Evolutionary conservation across 2,888 invertebrate genomes (phyloP).

Genomic region (Xestia ashworthii): DNA sequence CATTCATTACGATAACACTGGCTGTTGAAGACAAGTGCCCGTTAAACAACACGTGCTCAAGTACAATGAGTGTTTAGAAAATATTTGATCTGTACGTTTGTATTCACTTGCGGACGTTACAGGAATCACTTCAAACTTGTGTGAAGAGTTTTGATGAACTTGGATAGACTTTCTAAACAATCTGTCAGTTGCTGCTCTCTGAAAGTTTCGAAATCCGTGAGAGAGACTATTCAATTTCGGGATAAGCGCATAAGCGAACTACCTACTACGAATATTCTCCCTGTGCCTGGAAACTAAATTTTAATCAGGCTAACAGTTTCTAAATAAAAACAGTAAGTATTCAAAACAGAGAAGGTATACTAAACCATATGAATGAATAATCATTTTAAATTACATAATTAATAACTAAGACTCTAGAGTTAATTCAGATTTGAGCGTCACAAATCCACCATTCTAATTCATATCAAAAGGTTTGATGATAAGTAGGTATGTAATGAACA

Average conservation of each 20-base stretch:
- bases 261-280: not conserved
- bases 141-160: conserved; percentile 49
- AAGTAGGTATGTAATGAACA: conserved; percentile 41
- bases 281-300: not conserved
- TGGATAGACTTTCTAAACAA: conserved; percentile 51
- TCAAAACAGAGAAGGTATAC: not conserved
- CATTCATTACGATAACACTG: conserved; percentile 70
- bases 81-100: conserved; percentile 75
- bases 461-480: conserved; percentile 28
- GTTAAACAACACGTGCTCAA: conserved; percentile 68
- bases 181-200: conserved; percentile 28
- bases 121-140: conserved; percentile 46
- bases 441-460: conserved; percentile 25
- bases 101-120: conserved; percentile 62
- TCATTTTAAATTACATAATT: not conserved
- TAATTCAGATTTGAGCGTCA: conserved; percentile 13
- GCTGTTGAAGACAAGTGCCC: conserved; percentile 72
- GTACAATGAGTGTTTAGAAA: conserved; percentile 75
- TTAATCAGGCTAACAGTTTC: not conserved
- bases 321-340: not conserved
- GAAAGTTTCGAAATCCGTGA: conserved; percentile 26
- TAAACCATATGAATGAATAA: not conserved
- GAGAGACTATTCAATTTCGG: conserved; percentile 31
- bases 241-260: not conserved
- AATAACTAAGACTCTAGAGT: conserved; percentile 1